phyloP scores from a whole-genome alignment of 23 tunicate genomes.

The Phallusia fumigata region DNA sequence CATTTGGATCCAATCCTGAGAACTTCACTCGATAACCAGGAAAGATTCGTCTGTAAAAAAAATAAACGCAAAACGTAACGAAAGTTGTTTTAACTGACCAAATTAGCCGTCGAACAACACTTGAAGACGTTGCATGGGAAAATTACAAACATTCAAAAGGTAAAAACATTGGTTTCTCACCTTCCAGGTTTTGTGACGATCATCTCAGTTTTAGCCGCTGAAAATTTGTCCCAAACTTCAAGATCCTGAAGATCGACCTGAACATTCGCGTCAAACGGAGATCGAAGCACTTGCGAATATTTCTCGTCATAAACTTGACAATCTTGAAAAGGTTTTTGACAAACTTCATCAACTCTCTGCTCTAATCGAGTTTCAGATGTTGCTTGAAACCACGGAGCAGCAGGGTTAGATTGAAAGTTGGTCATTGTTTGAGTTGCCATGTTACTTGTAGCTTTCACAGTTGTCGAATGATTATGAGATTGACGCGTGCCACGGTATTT shows the following conservation, averaged over 20 bases:
- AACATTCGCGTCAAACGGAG: conserved; percentile 24
- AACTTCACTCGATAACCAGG: conserved; percentile 60
- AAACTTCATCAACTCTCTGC: not conserved
- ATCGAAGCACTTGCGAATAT: not conserved
- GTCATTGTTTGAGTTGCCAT: conserved; percentile 6
- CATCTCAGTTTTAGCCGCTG: conserved; percentile 59
- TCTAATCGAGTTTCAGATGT: not conserved
- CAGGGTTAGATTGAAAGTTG: not conserved
- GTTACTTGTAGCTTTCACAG: not conserved
- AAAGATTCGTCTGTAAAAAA: conserved; percentile 57
- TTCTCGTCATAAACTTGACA: not conserved
- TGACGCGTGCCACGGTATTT: not conserved
- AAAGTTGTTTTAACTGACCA: too few species aligned
- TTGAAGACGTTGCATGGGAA: too few species aligned
- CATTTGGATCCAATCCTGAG: conserved; percentile 41
- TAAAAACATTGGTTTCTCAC: not conserved
- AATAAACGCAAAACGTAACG: too few species aligned
- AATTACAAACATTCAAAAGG: too few species aligned
- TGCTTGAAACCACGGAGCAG: not conserved
- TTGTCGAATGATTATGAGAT: not conserved
- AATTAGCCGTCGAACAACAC: too few species aligned
- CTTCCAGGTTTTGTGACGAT: conserved; percentile 67
- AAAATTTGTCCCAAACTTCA: conserved; percentile 58
- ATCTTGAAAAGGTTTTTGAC: not conserved
- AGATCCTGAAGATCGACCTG: conserved; percentile 44